A percentile compares a stretch with the other conserved stretches of the same genome.
Evolutionary conservation across 2,888 invertebrate species (phyloP).

Genomic region (Eumacrocentrus americanus): DNA sequence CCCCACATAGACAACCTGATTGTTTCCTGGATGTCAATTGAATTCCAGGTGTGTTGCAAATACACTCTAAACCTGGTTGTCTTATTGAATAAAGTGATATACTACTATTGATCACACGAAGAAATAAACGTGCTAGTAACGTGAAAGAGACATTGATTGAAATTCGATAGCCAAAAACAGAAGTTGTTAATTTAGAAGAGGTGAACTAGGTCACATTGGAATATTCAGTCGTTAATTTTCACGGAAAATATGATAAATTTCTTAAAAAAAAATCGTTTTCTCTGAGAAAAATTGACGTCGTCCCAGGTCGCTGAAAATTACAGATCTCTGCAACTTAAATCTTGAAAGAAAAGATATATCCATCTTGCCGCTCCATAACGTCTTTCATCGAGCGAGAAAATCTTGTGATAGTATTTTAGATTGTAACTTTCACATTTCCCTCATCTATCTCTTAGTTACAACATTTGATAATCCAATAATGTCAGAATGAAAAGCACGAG

Average conservation of each 20-base stretch:
- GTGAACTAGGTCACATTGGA: background rate
- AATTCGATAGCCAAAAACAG: background rate
- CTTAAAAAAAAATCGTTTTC: background rate
- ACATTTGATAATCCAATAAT: too few relatives aligned
- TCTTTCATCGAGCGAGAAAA: background rate
- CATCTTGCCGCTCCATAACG: background rate
- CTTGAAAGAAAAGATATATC: background rate
- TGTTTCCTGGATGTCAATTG: background rate
- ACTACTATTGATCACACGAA: background rate
- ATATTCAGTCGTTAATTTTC: background rate
- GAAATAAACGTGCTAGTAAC: background rate
- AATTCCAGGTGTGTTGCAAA: background rate
- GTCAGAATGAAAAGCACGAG: too few relatives aligned
- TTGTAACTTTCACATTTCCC: too few relatives aligned
- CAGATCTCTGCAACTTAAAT: background rate
- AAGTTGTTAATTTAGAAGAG: background rate
- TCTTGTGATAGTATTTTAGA: background rate
- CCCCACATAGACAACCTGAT: background rate
- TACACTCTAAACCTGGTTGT: background rate
- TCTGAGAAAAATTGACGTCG: background rate
- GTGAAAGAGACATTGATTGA: background rate
- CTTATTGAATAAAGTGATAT: too few relatives aligned
- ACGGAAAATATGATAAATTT: too few relatives aligned
- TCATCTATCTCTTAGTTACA: too few relatives aligned
- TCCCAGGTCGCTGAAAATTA: background rate